Base-by-base conservation (phyloP, 2,113 vertebrate species). In the Neotoma lepida region DNA sequence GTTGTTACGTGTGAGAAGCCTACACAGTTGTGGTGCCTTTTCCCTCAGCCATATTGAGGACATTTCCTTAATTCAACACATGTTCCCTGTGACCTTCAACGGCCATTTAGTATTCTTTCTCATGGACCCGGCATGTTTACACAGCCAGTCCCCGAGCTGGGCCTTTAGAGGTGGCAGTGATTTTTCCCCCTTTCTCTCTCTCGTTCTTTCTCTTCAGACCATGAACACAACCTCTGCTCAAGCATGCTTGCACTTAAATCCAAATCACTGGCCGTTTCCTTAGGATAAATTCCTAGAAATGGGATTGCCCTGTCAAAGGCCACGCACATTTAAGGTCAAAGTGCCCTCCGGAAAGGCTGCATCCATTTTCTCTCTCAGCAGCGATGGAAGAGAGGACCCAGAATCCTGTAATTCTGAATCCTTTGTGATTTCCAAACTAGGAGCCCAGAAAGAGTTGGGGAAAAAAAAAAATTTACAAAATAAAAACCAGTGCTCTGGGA, bases 381-480 rank as follows among this genome's bases (percentile, higher is more conserved):
- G 78, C 18, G 0, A 1, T 46, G 78, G 61, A 94, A 24, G 70
- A 94, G 71, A 90, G 44, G 61, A 87, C 91, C 94, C 9, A 41
- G 95, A 51, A 92, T 96, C 96, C 88, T 86, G 82, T 82, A 94
- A 95, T 89, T 96, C 26, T 13, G 89, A 95, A 64, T 51, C n/a
- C 84, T 95, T 91, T 92, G 91, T 84, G 80, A 20, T 95, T 97
- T 97, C 96, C 96, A 97, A 95, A 93, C 95, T 63, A 51, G 12
- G 49, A 97, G 95, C 92, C 94, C 95, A 97, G 88, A 96, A 96
- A 93, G 94, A 88, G 89, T 64, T 94, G 78, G 2, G 58, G 56
- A 2, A 17, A 61, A 73, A 88, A 87, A 77, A 71, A 66, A 5
- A 13, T 15, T 70, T 35, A 76, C 71, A 93, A 88, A 80, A 35